Conservation (phyloP, 2,797 vertebrate species). For the Emys orbicularis region DNA sequence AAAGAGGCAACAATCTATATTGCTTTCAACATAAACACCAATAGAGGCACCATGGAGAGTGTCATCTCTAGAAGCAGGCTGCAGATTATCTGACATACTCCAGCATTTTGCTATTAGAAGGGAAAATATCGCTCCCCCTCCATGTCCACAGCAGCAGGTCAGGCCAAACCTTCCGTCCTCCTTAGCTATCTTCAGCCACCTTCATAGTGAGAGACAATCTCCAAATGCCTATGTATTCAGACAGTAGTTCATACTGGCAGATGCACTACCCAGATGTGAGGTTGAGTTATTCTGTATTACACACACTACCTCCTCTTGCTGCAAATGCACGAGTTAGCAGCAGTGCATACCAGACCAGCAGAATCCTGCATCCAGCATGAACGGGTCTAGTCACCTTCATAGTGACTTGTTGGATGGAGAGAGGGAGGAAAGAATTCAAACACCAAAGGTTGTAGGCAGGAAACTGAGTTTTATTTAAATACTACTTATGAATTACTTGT, state of each 20-base stretch:
- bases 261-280: background rate
- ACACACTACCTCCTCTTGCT: background rate
- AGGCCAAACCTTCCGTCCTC: background rate
- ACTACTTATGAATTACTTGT: background rate
- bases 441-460: background rate
- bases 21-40: background rate
- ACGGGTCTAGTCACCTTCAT: constrained; percentile 2
- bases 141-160: background rate
- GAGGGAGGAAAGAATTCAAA: background rate
- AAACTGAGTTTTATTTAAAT: constrained; percentile 52
- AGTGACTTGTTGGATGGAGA: background rate
- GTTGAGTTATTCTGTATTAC: background rate
- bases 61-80: background rate
- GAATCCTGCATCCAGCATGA: constrained; percentile 41
- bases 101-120: background rate
- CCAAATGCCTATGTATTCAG: background rate
- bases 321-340: constrained; percentile 15
- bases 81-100: too few species aligned
- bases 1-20: background rate
- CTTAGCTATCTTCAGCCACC: constrained; percentile 13
- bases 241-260: background rate
- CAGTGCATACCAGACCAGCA: constrained; percentile 44
- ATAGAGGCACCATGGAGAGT: background rate
- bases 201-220: background rate
- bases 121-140: background rate